Evolutionary conservation across 2,888 invertebrate genomes (phyloP), one percentile per base, ranked within the genome.

Genomic region (Hirtodrosophila trivittata): DNA sequence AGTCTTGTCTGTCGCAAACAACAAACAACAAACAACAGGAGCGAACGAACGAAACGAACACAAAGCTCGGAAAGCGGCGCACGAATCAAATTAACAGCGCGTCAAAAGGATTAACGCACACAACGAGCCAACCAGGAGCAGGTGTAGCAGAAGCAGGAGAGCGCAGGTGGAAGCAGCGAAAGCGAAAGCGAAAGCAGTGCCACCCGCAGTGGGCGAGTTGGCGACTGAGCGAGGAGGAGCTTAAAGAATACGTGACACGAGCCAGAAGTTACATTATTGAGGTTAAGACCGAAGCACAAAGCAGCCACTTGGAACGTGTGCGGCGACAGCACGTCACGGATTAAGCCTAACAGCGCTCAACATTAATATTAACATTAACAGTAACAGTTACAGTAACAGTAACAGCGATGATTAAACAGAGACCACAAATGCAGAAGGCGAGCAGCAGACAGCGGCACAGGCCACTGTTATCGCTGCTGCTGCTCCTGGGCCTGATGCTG

Each of bases 41-140:
- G 12, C 52, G 10, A 39, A 35, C 7, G 9, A 30, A 9, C 32
- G 33, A 37, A 14, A 51, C 14, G 14, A 25, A 10, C 12, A 47
- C 13, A 30, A 33, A 49, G 26, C 38, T 10, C 6, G n/a, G 25
- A 66, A 45, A 55, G 63, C 33, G 25, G 41, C 39, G 33, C 46
- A 37, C 47, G 51, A 67, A 70, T 68, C 54, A 77, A 75, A 76
- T 74, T 64, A 82, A 75, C 56, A 64, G 60, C 52, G 67, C 46
- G 70, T 64, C 67, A 64, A 73, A 62, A 62, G 77, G 67, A 71
- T 75, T 75, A 63, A 58, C 45, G 42, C 42, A 21, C 28, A 16
- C n/a, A n/a, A 38, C 49, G 49, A 28, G 38, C 50, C 38, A 9
- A n/a, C 21, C 1, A 37, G n/a, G 33, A 10, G 26, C 12, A 42